A percentile compares a stretch with the other conserved stretches of the same genome.
These are phyloP conservation scores for Jaculus jaculus DNA, from an alignment of 2,113 vertebrate species.

Conservation along the genomic window DNA sequence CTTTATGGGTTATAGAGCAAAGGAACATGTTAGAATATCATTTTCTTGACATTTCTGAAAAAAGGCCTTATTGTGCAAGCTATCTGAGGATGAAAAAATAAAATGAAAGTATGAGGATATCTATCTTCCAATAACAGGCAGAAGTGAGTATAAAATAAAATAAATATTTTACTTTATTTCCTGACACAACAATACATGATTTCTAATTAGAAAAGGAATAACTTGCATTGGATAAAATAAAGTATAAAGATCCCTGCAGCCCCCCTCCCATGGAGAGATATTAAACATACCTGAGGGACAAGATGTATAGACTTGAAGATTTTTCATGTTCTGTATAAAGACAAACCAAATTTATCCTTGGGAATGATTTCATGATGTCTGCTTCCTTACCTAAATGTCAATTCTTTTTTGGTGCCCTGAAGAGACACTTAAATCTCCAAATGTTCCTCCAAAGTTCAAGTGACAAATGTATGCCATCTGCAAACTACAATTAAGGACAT, in stretches of 20 bases:
- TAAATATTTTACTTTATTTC: not conserved
- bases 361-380: slow-evolving; percentile 63
- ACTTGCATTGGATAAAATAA: not conserved
- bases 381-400: slow-evolving; percentile 71
- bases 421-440: slow-evolving; percentile 71
- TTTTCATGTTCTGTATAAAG: slow-evolving; percentile 48
- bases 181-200: not conserved
- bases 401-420: slow-evolving; percentile 67
- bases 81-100: not conserved
- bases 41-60: not conserved
- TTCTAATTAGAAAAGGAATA: not conserved
- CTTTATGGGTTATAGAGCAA: not conserved
- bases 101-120: not conserved
- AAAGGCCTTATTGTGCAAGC: not conserved
- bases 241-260: not conserved
- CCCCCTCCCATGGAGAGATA: not conserved
- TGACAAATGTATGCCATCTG: slow-evolving; percentile 76
- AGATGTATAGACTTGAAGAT: not conserved
- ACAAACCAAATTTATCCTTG: slow-evolving; percentile 60
- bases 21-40: not conserved
- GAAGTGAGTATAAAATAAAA: not conserved
- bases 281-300: not conserved
- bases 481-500: slow-evolving; percentile 73
- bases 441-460: slow-evolving; percentile 76
- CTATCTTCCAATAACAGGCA: not conserved